Evolutionary conservation across 2,888 invertebrate genomes (phyloP).

Genomic region (Ophraella communa): DNA sequence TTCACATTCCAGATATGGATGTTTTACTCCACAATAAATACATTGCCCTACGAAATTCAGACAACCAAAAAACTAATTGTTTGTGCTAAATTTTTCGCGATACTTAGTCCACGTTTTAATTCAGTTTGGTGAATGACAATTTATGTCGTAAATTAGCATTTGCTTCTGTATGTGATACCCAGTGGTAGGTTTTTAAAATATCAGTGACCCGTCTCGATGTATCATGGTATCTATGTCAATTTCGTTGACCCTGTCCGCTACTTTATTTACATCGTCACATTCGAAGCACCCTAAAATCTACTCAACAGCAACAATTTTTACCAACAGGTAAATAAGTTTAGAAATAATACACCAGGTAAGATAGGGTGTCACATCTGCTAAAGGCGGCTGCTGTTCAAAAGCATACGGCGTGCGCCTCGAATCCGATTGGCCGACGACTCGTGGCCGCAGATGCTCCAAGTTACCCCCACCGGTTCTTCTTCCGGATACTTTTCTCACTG

Average conservation of each 20-base stretch:
- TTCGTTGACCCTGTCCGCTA: conserved; percentile 2
- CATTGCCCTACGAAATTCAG: no score
- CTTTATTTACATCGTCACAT: conserved; percentile 8
- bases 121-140: no score
- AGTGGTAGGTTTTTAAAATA: no score
- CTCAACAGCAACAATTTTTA: background rate
- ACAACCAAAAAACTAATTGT: no score
- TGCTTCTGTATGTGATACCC: no score
- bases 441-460: conserved; percentile 60
- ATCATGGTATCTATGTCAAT: background rate
- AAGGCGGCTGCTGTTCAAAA: conserved; percentile 59
- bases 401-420: conserved; percentile 65
- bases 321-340: conserved; percentile 41
- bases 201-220: no score
- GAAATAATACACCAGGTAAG: conserved; percentile 18
- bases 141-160: no score
- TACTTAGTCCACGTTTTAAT: no score
- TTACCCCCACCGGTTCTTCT: conserved; percentile 40
- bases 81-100: no score
- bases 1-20: no score
- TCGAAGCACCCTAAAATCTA: conserved; percentile 7
- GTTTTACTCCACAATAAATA: no score
- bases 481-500: conserved; percentile 49
- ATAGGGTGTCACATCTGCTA: conserved; percentile 54
- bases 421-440: conserved; percentile 66